Evolutionary conservation across 2,888 invertebrate genomes (phyloP), one percentile per base, ranked within the genome.

Genomic region (Cryptocephalus primarius): DNA sequence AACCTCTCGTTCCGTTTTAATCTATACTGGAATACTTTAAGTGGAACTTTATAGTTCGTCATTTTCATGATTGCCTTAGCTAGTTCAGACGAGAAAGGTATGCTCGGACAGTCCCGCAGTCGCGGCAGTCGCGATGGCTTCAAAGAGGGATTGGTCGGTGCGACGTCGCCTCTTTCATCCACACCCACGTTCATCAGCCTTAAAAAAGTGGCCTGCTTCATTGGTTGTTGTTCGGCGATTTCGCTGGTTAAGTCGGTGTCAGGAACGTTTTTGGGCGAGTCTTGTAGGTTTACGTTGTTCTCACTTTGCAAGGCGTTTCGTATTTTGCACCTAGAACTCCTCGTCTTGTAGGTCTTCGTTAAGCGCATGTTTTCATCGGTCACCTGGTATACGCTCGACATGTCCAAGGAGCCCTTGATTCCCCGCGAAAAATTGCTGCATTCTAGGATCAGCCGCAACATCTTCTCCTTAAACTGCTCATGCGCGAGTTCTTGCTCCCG

Each of bases 71-170:
- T 50, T 36, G 53, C 51, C 42, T 55, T 52, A 8, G 66, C 64
- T 40, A 62, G 48, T 48, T 66, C 61, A 6, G 66, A 67, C 2
- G 65, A 64, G 42, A 67, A 60, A 39, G 67, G 67, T 40, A 67
- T 58, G 43, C 58, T 46, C 1, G 48, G 48, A 14, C 48, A 50
- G 22, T 46, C 36, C 33, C 50, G 49, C 41, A 53, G 47, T 49
- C 50, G 48, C 10, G 45, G 44, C 8, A 31, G 38, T 22, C 33
- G 40, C 14, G 41, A 41, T 12, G 34, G 41, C 6, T 33, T 40
- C 13, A 40, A 13, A 8, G n/a, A 33, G 32, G 4, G 10, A 10
- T 13, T 22, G 8, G 32, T 14, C 8, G 41, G 14, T 9, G 22
- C 10, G 14, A 42, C 9, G 12, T 44, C 44, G 11, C 43, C 40